A percentile compares a stretch with the other conserved stretches of the same genome.
phyloP scores from a whole-genome alignment of 2,797 vertebrate genomes.

The Carcharodon carcharias region DNA sequence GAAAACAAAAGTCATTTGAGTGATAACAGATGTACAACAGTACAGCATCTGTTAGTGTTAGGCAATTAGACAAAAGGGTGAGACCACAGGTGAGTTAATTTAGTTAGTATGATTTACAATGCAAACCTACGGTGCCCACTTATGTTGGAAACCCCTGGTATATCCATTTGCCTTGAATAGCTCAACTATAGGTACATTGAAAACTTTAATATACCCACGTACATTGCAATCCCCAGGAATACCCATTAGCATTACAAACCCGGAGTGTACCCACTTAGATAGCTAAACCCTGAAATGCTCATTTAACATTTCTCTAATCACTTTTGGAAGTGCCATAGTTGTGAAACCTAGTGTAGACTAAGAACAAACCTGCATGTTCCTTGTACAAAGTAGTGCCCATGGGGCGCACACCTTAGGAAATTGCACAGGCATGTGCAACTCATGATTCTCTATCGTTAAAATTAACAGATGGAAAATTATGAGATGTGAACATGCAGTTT shows the following conservation, averaged over 20 bases:
- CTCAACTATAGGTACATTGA: not conserved
- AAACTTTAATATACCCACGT: not conserved
- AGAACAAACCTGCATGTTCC: not conserved
- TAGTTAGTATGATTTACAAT: not conserved
- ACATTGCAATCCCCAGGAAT: not conserved
- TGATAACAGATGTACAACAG: not conserved
- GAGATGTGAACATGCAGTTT: not conserved
- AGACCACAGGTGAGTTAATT: not conserved
- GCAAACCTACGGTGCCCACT: not conserved
- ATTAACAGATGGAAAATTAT: not conserved
- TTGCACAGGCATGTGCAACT: not conserved
- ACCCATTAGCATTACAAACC: not conserved
- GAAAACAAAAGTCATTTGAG: not conserved
- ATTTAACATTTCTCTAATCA: not conserved
- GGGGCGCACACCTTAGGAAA: not conserved
- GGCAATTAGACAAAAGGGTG: not conserved
- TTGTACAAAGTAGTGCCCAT: no score
- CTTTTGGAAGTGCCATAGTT: not conserved
- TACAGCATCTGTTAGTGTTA: not conserved
- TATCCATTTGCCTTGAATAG: not conserved
- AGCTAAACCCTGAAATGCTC: not conserved
- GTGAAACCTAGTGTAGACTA: not conserved
- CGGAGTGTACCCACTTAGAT: not conserved
- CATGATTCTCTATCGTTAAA: not conserved
- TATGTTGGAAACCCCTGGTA: not conserved